Base-by-base conservation (phyloP, 35 echinoderm and acorn worm species). In the Diadema setosum region DNA sequence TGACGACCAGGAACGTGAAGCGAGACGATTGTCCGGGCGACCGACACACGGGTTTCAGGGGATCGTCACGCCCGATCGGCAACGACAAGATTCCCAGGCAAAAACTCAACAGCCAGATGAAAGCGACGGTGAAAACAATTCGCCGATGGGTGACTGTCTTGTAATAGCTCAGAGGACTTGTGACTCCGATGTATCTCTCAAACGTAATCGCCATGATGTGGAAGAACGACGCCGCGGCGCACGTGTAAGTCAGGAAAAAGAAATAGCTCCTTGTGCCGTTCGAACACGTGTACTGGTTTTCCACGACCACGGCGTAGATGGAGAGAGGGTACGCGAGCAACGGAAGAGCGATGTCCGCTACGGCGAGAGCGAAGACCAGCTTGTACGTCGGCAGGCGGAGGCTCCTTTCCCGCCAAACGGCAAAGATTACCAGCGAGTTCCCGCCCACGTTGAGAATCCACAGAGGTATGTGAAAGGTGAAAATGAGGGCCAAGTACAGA, bases 181-280 rank as follows among this genome's bases (percentile, higher is more conserved):
- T 35, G 5, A 78, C 73, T 1, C 73, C 73, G n/a, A 78, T 44
- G 44, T n/a, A 78, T 32, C 73, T 26, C 40, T 78, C 73, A 36
- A 78, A 78, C 24, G 73, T 78, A 21, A 78, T 78, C 2, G 73
- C 73, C 40, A 78, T 78, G 73, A 78, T 78, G 40, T 78, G 73
- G 37, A 78, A 78, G n/a, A 78, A 78, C 9, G 73, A 78, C 14
- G 73, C 73, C 18, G 73, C 39, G 24, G 40, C 40, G 37, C 73
- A 78, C 2, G 34, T 8, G n/a, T 78, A 78, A 9, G 73, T 78
- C 35, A 78, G 24, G 11, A 78, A 7, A 23, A 78, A 78, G 73
- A 78, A 78, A 78, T 78, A 78, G 34, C 24, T 78, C n/a, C 73
- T 33, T 41, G 73, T 78, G 11, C 73, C 73, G 25, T 25, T 25